Percentiles rank a stretch among this genome's conserved stretches.
Conservation (phyloP, 1,140 invertebrate species). For the Ceratina australensis region DNA sequence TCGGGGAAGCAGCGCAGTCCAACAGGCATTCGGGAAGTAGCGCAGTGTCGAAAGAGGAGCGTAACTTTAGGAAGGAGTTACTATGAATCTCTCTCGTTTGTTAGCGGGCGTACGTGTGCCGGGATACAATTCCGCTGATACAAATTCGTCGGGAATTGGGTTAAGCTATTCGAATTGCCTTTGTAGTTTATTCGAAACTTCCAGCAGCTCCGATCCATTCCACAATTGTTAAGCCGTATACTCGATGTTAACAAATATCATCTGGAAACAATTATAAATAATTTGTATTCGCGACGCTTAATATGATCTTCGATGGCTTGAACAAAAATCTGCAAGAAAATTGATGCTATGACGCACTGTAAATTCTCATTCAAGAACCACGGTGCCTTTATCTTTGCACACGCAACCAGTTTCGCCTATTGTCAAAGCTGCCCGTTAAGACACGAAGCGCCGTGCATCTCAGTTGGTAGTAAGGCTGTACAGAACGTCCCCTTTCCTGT, state of each 20-base stretch:
- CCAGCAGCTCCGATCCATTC: not conserved
- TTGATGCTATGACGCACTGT: not conserved
- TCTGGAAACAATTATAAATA: no score
- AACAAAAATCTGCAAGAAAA: no score
- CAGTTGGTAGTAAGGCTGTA: constrained; percentile 40
- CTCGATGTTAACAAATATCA: no score
- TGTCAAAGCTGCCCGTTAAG: constrained; percentile 74
- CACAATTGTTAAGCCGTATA: not conserved
- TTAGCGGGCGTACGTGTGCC: not conserved
- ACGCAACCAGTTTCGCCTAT: constrained; percentile 57
- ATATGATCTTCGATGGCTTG: no score
- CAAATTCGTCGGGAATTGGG: constrained; percentile 2
- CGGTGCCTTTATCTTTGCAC: constrained; percentile 61
- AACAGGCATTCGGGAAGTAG: not conserved
- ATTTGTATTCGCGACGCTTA: no score
- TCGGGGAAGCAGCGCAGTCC: not conserved
- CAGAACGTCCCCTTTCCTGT: constrained; percentile 16
- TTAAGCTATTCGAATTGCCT: not conserved
- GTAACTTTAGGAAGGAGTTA: no score
- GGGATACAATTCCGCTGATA: not conserved
- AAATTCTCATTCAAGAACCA: constrained; percentile 20
- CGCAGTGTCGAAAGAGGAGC: constrained; percentile 22
- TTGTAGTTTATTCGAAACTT: not conserved
- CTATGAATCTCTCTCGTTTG: not conserved
- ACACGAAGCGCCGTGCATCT: constrained; percentile 61